Conservation (phyloP, 1,140 invertebrate genomes). For the Drosophila bifasciata region DNA sequence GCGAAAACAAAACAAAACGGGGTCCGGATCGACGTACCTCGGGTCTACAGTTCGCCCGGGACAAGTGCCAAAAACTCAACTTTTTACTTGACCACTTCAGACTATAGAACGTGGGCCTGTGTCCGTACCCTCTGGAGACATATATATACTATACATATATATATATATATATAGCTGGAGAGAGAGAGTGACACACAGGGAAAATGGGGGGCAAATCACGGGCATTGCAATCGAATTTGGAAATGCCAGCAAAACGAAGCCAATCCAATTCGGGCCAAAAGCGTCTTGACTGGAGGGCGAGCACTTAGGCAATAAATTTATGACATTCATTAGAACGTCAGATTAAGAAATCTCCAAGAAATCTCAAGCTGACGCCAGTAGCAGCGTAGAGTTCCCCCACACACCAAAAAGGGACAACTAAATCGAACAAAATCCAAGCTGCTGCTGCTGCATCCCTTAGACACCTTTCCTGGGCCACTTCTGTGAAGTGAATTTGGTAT, state of each 20-base stretch:
- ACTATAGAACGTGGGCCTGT: conserved; percentile 19
- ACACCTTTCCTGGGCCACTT: not conserved
- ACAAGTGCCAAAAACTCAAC: conserved; percentile 77
- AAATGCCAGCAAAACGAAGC: conserved; percentile 56
- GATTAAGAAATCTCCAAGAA: conserved; percentile 80
- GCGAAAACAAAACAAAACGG: conserved; percentile 56
- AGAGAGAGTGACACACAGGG: conserved; percentile 1
- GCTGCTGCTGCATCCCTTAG: conserved; percentile 6
- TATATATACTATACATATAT: no score
- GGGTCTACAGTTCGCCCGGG: conserved; percentile 17
- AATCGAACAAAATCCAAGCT: conserved; percentile 3
- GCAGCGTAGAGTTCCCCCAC: conserved; percentile 23
- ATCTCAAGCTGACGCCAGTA: conserved; percentile 74
- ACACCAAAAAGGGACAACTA: not conserved
- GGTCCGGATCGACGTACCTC: not conserved
- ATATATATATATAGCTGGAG: no score
- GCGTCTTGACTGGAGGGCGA: conserved; percentile 29
- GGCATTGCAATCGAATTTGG: conserved; percentile 52
- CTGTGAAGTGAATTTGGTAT: conserved; percentile 4
- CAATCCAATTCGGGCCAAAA: conserved; percentile 42
- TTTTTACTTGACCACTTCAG: conserved; percentile 81
- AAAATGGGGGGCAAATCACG: conserved; percentile 68
- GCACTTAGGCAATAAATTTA: conserved; percentile 80
- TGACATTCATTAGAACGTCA: conserved; percentile 84
- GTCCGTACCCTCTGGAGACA: conserved; percentile 35